These are phyloP conservation scores for Echeneis naucrates DNA, from an alignment of 2,797 vertebrate genomes.

Conservation along the genomic window DNA sequence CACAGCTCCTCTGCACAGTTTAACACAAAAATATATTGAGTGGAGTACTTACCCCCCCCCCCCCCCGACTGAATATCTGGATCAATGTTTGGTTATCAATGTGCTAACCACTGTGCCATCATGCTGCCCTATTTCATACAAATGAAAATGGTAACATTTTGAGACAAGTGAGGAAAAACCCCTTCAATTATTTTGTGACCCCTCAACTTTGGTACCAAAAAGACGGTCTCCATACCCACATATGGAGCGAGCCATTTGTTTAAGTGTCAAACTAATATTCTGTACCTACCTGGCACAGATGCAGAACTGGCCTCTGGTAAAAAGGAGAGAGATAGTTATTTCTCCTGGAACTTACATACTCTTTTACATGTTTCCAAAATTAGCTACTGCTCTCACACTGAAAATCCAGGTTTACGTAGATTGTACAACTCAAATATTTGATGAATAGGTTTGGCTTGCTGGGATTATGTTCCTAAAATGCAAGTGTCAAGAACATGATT, in stretches of 20 bases:
- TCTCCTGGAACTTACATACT: neutral
- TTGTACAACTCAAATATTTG: neutral
- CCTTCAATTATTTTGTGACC: neutral
- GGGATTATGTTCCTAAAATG: neutral
- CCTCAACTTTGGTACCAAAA: neutral
- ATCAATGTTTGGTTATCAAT: neutral
- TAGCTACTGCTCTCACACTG: neutral
- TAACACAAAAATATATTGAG: neutral
- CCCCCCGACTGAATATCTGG: neutral
- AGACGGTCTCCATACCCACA: neutral
- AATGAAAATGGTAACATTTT: too few species aligned
- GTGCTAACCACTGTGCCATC: too few species aligned
- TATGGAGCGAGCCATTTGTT: neutral
- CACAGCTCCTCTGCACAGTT: slow-evolving; percentile 89
- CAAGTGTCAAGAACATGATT: too few species aligned
- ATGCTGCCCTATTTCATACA: too few species aligned
- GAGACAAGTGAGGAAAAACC: neutral
- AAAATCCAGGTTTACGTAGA: neutral
- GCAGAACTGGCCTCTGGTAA: slow-evolving; percentile 88
- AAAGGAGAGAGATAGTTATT: slow-evolving; percentile 23
- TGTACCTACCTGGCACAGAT: slow-evolving; percentile 86
- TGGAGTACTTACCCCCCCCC: neutral
- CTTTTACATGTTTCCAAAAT: neutral
- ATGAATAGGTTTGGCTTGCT: neutral
- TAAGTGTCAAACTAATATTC: neutral